Conservation (phyloP, 1,140 invertebrate genomes). For the Pollicipes pollicipes region DNA sequence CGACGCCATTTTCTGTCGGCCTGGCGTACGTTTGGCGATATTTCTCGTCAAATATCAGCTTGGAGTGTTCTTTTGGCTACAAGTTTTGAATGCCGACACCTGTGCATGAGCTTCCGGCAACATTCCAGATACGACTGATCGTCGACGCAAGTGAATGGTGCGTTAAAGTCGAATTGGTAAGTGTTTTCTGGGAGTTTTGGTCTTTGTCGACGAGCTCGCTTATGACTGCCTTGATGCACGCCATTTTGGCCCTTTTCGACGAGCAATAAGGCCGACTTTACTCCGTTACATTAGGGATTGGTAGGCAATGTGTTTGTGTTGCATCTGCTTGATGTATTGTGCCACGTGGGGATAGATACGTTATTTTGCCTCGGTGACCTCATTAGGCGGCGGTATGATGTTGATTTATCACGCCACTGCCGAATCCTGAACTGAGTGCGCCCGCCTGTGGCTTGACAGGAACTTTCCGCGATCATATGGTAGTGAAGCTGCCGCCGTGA, state of each 20-base stretch:
- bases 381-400: no score
- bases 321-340: no score
- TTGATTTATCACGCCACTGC: no score
- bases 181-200: background rate
- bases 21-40: background rate
- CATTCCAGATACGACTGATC: no score
- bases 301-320: background rate
- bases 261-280: constrained; percentile 13
- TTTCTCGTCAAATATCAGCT: no score
- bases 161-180: background rate
- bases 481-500: no score
- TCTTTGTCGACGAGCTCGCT: constrained; percentile 10
- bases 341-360: no score
- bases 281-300: background rate
- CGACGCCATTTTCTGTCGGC: background rate
- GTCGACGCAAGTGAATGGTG: background rate
- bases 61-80: background rate
- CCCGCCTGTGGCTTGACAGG: no score
- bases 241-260: constrained; percentile 17
- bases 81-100: background rate
- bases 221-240: constrained; percentile 9
- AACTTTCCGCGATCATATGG: no score
- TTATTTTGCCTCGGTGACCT: no score
- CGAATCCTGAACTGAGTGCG: no score
- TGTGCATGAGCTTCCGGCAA: background rate